Percentiles rank a stretch among this genome's conserved stretches.
Evolutionary conservation across 2,113 vertebrate species (phyloP).

Genomic region (Callaeas wilsoni): DNA sequence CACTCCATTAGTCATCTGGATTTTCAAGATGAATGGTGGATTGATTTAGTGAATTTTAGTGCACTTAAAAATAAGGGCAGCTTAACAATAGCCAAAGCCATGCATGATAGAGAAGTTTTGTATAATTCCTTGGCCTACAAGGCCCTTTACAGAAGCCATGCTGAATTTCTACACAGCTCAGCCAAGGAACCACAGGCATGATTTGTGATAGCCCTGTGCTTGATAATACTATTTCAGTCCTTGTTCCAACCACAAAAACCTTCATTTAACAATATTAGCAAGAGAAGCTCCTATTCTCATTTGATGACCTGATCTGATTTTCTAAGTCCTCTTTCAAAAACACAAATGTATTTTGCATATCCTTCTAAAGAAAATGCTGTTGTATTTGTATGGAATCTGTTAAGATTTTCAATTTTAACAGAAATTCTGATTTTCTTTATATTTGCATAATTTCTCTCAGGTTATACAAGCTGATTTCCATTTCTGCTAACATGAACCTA

Average conservation of each 20-base stretch:
- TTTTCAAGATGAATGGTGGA: not conserved
- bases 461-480: not conserved
- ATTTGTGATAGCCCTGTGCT: not conserved
- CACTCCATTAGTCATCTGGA: not conserved
- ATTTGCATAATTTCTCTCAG: not conserved
- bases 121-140: not conserved
- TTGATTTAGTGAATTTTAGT: not conserved
- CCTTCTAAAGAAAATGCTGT: not conserved
- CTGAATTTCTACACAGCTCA: not conserved
- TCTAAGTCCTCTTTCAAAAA: not conserved
- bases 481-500: not conserved
- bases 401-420: not conserved
- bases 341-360: not conserved
- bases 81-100: not conserved
- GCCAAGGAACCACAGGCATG: not conserved
- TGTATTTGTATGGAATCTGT: not conserved
- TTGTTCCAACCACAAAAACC: not conserved
- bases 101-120: not conserved
- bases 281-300: not conserved
- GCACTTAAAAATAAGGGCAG: not conserved
- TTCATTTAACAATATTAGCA: not conserved
- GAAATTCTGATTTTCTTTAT: not conserved
- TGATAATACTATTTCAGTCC: not conserved
- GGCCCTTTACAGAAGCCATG: not conserved
- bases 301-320: not conserved